Conservation (phyloP, 2,888 invertebrate species). For the Andrena praecox region DNA sequence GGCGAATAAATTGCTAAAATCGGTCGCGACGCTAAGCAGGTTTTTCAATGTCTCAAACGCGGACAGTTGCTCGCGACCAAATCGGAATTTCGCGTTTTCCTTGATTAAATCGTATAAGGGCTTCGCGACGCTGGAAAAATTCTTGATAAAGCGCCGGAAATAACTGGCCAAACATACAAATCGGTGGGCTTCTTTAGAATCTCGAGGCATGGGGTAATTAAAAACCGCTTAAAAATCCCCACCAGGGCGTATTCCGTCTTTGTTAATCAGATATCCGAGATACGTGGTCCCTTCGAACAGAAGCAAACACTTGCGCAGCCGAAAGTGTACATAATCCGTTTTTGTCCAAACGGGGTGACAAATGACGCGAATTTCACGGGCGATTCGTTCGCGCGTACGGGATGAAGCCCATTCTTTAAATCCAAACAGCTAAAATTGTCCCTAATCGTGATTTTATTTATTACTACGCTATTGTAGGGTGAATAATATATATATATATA, state of each 20-base stretch:
- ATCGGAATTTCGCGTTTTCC: too few relatives aligned
- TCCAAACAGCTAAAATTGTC: neutral
- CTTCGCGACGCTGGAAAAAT: too few relatives aligned
- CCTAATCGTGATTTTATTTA: constrained; percentile 8
- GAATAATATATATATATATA: too few relatives aligned
- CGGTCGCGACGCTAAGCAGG: too few relatives aligned
- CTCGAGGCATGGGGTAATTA: constrained; percentile 58
- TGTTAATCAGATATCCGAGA: constrained; percentile 36
- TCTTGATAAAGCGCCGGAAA: too few relatives aligned
- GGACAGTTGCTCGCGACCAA: too few relatives aligned
- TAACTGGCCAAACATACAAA: too few relatives aligned
- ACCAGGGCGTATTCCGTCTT: constrained; percentile 53
- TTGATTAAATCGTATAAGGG: too few relatives aligned
- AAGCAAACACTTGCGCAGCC: constrained; percentile 41
- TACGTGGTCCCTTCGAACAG: constrained; percentile 2
- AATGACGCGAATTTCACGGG: constrained; percentile 23
- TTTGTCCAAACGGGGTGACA: neutral
- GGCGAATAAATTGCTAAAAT: too few relatives aligned
- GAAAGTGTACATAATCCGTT: constrained; percentile 1
- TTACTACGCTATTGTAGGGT: neutral
- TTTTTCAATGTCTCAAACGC: too few relatives aligned
- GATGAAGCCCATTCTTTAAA: neutral
- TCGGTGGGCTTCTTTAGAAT: constrained; percentile 46
- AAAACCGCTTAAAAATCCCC: constrained; percentile 29
- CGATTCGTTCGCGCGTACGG: neutral